These are phyloP conservation scores for Pentamera pediparva DNA, from an alignment of 53 echinoderm and acorn worm genomes.

Conservation along the genomic window DNA sequence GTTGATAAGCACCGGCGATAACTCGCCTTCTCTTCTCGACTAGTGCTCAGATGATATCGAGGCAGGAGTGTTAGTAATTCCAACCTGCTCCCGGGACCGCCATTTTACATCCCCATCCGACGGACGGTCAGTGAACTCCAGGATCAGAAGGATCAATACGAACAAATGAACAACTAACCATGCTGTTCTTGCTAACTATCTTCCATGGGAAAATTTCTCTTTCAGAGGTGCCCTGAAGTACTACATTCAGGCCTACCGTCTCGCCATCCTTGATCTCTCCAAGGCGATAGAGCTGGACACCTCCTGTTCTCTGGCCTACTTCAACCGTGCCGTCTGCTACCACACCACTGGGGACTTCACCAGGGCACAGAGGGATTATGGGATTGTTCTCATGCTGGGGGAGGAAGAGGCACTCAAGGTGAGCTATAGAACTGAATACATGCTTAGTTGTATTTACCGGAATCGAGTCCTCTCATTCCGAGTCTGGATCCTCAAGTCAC, in stretches of 20 bases:
- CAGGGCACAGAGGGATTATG: constrained; percentile 94
- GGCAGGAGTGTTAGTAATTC: no score
- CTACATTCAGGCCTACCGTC: constrained; percentile 83
- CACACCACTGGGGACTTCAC: constrained; percentile 87
- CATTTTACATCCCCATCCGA: no score
- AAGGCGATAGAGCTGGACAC: constrained; percentile 86
- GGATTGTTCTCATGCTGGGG: constrained; percentile 94
- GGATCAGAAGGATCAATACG: no score
- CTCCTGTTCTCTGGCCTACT: constrained; percentile 93
- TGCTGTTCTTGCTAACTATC: background rate
- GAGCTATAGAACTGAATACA: background rate
- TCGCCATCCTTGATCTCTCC: constrained; percentile 91
- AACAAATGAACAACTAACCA: background rate
- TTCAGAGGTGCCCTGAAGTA: constrained; percentile 95
- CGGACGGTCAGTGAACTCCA: no score
- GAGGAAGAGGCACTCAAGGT: constrained; percentile 95
- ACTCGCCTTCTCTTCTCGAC: no score
- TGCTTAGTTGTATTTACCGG: no score
- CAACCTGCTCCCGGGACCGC: no score
- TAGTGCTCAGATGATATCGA: no score
- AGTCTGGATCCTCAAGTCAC: no score
- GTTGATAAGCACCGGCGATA: no score
- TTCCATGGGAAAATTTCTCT: no score
- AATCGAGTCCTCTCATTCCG: no score
- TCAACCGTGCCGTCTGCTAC: constrained; percentile 98